phyloP scores from a whole-genome alignment of 1,140 invertebrate species.

The Drosophila tropicalis region DNA sequence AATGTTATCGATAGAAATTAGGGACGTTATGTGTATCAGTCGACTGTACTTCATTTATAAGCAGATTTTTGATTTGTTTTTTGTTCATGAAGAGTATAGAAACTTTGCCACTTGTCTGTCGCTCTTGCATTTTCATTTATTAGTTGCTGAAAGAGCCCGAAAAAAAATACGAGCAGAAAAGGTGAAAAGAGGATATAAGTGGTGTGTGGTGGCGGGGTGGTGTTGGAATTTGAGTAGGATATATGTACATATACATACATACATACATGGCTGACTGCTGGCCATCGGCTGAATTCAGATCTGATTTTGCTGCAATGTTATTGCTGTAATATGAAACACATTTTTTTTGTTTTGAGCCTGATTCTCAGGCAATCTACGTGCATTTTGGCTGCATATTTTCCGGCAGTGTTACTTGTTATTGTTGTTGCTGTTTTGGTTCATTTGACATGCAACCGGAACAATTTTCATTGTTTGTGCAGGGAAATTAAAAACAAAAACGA shows the following conservation, averaged over 20 bases:
- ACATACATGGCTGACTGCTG: conserved; percentile 39
- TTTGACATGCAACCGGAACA: conserved; percentile 76
- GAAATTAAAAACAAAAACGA: conserved; percentile 64
- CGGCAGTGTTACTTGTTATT: conserved; percentile 49
- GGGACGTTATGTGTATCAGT: too few relatives aligned
- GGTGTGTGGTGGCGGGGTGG: neutral
- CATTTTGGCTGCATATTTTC: conserved; percentile 72
- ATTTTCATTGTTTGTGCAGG: conserved; percentile 65
- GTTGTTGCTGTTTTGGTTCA: conserved; percentile 54
- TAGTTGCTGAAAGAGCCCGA: neutral
- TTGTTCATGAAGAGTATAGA: neutral
- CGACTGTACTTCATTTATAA: too few relatives aligned
- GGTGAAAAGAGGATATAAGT: neutral
- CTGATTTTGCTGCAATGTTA: conserved; percentile 71
- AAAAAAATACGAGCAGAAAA: neutral
- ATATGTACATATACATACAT: conserved; percentile 28
- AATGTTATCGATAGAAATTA: too few relatives aligned
- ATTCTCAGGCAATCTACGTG: conserved; percentile 41
- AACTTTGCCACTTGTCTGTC: neutral
- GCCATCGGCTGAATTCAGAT: conserved; percentile 40
- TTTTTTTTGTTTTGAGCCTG: conserved; percentile 22
- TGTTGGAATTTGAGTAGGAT: conserved; percentile 12
- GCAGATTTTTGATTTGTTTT: too few relatives aligned
- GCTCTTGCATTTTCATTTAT: conserved; percentile 23
- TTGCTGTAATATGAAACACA: conserved; percentile 73